Evolutionary conservation across 1,140 invertebrate species (phyloP).

Genomic region (Plectrocnemia conspersa): DNA sequence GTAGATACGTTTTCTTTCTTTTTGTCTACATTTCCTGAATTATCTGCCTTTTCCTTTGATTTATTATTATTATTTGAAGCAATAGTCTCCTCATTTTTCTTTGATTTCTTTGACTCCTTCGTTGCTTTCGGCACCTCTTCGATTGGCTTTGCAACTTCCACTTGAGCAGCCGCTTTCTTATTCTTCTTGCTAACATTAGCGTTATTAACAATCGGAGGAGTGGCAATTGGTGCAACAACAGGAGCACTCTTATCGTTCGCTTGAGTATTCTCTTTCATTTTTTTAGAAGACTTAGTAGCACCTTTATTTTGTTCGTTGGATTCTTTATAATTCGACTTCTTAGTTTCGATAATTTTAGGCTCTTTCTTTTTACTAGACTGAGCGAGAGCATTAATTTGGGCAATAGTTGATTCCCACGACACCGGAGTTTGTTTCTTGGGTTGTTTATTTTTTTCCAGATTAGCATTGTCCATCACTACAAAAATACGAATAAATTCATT

Average conservation of each 20-base stretch:
- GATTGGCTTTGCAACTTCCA: background rate
- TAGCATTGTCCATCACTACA: slow-evolving; percentile 2
- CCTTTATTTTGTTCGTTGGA: background rate
- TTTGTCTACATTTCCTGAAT: too few relatives aligned
- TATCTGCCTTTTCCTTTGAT: slow-evolving; percentile 3
- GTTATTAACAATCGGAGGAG: too few relatives aligned
- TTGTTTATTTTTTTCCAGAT: slow-evolving; percentile 17
- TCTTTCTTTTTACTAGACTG: slow-evolving; percentile 36
- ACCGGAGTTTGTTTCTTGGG: slow-evolving; percentile 41
- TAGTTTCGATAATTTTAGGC: background rate
- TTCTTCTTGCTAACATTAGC: background rate
- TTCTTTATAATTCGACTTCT: background rate
- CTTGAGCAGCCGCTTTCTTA: background rate
- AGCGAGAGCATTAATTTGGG: slow-evolving; percentile 47
- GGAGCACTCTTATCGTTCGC: too few relatives aligned
- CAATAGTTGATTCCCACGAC: slow-evolving; percentile 48
- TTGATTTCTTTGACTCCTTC: background rate
- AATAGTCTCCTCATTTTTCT: background rate
- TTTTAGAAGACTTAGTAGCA: too few relatives aligned
- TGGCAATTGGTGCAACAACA: too few relatives aligned
- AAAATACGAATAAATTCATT: slow-evolving; percentile 1
- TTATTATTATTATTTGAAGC: slow-evolving; percentile 2
- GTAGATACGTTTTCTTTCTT: too few relatives aligned
- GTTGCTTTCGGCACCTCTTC: background rate
- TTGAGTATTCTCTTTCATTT: too few relatives aligned